Evolutionary conservation across 2,797 vertebrate species (phyloP).

Genomic region (Protosalanx chinensis): DNA sequence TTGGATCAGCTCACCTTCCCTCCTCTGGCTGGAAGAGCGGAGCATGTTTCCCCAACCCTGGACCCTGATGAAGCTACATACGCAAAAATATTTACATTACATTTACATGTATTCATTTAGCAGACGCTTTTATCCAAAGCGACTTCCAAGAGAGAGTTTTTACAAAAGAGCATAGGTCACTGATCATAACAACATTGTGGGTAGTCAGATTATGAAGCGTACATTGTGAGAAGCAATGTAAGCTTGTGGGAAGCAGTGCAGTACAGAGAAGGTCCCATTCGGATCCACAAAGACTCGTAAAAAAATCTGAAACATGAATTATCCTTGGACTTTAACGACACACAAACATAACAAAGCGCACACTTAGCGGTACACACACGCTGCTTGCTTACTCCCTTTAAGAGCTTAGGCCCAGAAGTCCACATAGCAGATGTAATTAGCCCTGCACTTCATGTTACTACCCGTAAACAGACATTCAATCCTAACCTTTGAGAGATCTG

Average conservation of each 20-base stretch:
- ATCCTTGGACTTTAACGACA: not conserved
- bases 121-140: too few species aligned
- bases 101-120: too few species aligned
- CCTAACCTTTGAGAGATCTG: conserved; percentile 65
- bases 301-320: not conserved
- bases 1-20: conserved; percentile 38
- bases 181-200: too few species aligned
- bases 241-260: not conserved
- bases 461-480: conserved; percentile 79
- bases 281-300: not conserved
- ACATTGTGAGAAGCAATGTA: too few species aligned
- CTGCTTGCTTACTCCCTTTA: conserved; percentile 45
- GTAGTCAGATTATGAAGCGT: too few species aligned
- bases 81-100: not conserved
- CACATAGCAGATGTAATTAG: conserved; percentile 73
- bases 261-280: not conserved
- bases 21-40: conserved; percentile 60
- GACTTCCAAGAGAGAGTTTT: too few species aligned
- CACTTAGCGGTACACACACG: conserved; percentile 2
- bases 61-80: conserved; percentile 38
- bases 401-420: conserved; percentile 58
- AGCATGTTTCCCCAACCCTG: conserved; percentile 55
- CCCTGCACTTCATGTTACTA: conserved; percentile 70
- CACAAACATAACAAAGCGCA: not conserved
- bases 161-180: too few species aligned